Base-by-base conservation (phyloP, 2,888 invertebrate genomes). In the Callyntrura sp. region DNA sequence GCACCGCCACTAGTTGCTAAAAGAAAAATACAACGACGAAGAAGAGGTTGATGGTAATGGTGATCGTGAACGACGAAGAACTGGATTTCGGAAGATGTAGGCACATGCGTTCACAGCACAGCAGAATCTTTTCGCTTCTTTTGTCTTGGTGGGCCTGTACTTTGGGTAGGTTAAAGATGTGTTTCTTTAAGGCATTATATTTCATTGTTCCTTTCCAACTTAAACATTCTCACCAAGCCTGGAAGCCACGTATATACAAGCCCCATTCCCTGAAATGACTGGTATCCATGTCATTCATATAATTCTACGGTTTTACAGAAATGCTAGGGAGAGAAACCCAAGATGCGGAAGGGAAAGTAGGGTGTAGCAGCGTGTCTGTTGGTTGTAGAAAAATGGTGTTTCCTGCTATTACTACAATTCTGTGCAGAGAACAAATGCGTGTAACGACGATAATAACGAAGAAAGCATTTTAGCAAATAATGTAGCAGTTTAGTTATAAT, bases 1-100 rank as follows among this genome's bases (percentile, higher is more conserved):
- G 60, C 11, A 65, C 6, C 8, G 2, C 45, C 70, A 70, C 70
- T 70, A 70, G 70, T 70, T 70, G 70, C 70, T 45, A 70, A 70
- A 70, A 11, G 20, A 70, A 17, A 68, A 35, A n/a, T 60, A 60
- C 20, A n/a, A n/a, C n/a, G n/a, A n/a, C n/a, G n/a, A n/a, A n/a
- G n/a, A 62, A 5, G 62, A 62, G 3, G 17, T 20, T 60, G 60
- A 62, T 9, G 62, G 23, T 5, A 25, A 62, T 23, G 25, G 25
- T 25, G 62, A 25, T 62, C 1, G 62, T 11, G 25, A 25, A n/a
- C n/a, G n/a, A n/a, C n/a, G n/a, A n/a, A n/a, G n/a, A n/a, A 62
- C 6, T 62, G 62, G 25, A 23, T 11, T 9, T 23, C 6, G 25
- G n/a, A 9, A 62, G n/a, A n/a, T n/a, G n/a, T n/a, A n/a, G n/a